A percentile compares a stretch with the other conserved stretches of the same genome.
These are phyloP conservation scores for Halocaridina rubra DNA, from an alignment of 2,888 invertebrate species.

Conservation along the genomic window DNA sequence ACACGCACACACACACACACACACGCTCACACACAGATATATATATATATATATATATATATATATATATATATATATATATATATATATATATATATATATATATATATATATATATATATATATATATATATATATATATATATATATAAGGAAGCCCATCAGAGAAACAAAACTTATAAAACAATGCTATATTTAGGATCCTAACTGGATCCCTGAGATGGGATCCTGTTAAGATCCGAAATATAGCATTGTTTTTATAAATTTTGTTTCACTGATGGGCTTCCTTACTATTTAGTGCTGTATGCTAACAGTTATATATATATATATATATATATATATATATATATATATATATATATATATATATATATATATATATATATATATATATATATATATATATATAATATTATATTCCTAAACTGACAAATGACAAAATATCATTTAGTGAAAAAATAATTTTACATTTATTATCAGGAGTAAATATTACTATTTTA, in stretches of 20 bases:
- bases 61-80: background rate
- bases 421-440: background rate
- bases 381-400: background rate
- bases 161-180: too few relatives aligned
- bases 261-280: too few relatives aligned
- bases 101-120: constrained; percentile 5
- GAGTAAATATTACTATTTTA: too few relatives aligned
- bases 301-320: too few relatives aligned
- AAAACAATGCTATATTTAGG: too few relatives aligned
- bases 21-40: background rate
- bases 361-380: constrained; percentile 2
- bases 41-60: background rate
- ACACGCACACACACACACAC: background rate
- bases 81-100: background rate
- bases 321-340: background rate
- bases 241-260: too few relatives aligned
- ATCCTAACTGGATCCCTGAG: too few relatives aligned
- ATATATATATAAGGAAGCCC: background rate
- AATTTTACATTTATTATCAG: too few relatives aligned
- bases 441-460: too few relatives aligned
- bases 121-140: background rate
- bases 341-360: background rate
- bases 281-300: too few relatives aligned
- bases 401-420: background rate
- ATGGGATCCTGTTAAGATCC: too few relatives aligned